Evolutionary conservation across 2,888 invertebrate species (phyloP), one percentile per base, ranked within the genome.

Genomic region (Eulithis testata): DNA sequence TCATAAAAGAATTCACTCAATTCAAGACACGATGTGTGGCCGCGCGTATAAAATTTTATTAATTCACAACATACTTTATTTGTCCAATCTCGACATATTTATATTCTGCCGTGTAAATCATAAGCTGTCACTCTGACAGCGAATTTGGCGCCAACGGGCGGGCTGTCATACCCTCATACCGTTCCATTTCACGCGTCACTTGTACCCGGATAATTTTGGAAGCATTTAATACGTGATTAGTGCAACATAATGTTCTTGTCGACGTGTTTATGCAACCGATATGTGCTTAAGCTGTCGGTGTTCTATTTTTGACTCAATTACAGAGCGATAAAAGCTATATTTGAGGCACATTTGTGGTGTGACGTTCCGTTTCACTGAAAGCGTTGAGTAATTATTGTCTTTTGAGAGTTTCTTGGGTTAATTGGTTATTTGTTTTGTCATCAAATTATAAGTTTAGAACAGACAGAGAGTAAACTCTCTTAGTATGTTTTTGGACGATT

Each of bases 41-140:
- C 87, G 73, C 65, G 74, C 77, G 74, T 83, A 83, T 83, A 81
- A 83, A 85, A 80, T 80, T 83, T 84, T 84, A 86, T 86, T 83
- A 85, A 85, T 84, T 79, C 81, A 78, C 78, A 77, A 75, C 76
- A 78, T 82, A 81, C 81, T 84, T 83, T 83, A 84, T 80, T 80
- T 75, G 73, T 73, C 74, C 74, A 72, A 60, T 73, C 77, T 73
- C 78, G 78, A 82, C 81, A 73, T 84, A 83, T 86, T 86, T 85
- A 86, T 87, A 85, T 84, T 69, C 76, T 80, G 77, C 71, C 78
- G 83, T 81, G 84, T 88, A 86, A 85, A 88, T 89, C 88, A 87
- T 83, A 79, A 60, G 74, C 84, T 83, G 88, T 87, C 86, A 82
- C 60, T 76, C 75, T 76, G 76, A 88, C 88, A 87, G 86, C 74